Conservation (phyloP, 2,113 vertebrate genomes). For the Narcine bancroftii region DNA sequence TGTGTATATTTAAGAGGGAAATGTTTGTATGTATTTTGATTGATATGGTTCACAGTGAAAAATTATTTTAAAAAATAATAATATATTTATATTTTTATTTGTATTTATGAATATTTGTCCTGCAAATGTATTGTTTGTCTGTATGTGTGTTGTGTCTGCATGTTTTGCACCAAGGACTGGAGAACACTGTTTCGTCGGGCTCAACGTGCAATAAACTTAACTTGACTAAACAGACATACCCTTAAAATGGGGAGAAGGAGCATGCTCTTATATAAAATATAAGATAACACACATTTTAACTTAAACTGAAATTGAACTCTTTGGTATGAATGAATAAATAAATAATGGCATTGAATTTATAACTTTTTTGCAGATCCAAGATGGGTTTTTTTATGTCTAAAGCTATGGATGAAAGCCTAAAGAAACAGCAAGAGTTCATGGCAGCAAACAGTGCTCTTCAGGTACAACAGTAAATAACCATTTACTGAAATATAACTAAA, state of each 20-base stretch:
- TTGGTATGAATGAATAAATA: background rate
- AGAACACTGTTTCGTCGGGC: no score
- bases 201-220: background rate
- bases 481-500: background rate
- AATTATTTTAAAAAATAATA: no score
- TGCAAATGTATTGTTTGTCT: no score
- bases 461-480: slow-evolving; percentile 52
- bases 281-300: background rate
- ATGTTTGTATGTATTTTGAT: no score
- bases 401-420: slow-evolving; percentile 64
- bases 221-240: no score
- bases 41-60: no score
- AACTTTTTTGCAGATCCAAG: slow-evolving; percentile 39
- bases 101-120: no score
- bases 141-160: no score
- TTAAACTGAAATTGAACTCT: background rate
- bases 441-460: slow-evolving; percentile 62
- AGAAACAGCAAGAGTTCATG: slow-evolving; percentile 74
- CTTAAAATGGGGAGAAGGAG: no score
- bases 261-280: background rate
- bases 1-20: no score
- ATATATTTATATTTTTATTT: no score
- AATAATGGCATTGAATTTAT: background rate
- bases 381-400: slow-evolving; percentile 76
- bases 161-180: no score